Percentiles rank a stretch among this genome's conserved stretches.
Conservation (phyloP, 1,140 invertebrate species). For the Amyelois transitella region DNA sequence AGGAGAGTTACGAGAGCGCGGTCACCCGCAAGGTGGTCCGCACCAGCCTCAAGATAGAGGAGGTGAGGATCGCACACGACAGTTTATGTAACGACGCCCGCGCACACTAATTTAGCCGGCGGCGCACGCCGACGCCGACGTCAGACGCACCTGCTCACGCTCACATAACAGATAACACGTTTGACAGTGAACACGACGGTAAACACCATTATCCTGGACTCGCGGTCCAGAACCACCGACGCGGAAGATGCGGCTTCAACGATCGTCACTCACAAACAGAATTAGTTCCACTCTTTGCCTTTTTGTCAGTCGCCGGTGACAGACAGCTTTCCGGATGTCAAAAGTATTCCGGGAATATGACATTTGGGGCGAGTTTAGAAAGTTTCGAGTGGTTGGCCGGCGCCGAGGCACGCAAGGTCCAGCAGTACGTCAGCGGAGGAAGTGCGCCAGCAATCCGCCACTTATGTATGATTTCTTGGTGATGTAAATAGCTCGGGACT, state of each 20-base stretch:
- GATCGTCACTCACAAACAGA: conserved; percentile 11
- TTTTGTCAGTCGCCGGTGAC: conserved; percentile 23
- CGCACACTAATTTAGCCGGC: conserved; percentile 52
- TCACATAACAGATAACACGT: conserved; percentile 65
- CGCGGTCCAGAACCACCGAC: conserved; percentile 5
- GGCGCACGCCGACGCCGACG: conserved; percentile 41
- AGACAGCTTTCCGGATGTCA: conserved; percentile 31
- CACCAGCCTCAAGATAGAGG: conserved; percentile 80
- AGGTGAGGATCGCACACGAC: conserved; percentile 73
- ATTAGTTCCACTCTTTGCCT: conserved; percentile 12
- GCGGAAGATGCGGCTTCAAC: conserved; percentile 7
- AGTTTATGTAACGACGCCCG: conserved; percentile 59
- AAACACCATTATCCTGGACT: conserved; percentile 47
- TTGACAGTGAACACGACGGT: conserved; percentile 64
- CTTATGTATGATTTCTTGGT: conserved; percentile 48
- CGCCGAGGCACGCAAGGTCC: conserved; percentile 44
- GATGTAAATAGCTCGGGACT: conserved; percentile 63
- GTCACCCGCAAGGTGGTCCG: conserved; percentile 78
- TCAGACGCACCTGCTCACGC: conserved; percentile 46
- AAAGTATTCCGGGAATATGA: conserved; percentile 39
- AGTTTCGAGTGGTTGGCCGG: conserved; percentile 20
- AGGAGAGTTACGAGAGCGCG: conserved; percentile 76
- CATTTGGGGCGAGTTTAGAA: conserved; percentile 11
- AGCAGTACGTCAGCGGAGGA: conserved; percentile 57
- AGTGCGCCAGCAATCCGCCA: conserved; percentile 48